These are phyloP conservation scores for Procavia capensis DNA, from an alignment of 2,113 vertebrate genomes.

Conservation along the genomic window DNA sequence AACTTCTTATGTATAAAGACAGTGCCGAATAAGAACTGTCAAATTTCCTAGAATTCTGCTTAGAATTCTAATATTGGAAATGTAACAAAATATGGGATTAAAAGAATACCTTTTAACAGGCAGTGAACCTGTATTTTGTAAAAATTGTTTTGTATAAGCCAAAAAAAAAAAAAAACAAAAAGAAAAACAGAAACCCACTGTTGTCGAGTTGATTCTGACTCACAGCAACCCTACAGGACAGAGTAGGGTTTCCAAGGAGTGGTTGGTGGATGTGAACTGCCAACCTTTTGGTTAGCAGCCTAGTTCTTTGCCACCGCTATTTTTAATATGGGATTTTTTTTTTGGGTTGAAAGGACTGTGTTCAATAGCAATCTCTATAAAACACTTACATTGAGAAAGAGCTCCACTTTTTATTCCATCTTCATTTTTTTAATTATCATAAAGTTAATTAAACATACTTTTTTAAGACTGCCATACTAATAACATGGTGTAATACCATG, in stretches of 20 bases:
- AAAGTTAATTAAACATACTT: neutral
- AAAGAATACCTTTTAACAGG: neutral
- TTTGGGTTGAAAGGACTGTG: neutral
- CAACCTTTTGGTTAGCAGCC: too few species aligned
- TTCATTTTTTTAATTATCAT: neutral
- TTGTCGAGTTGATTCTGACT: too few species aligned
- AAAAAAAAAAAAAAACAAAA: too few species aligned
- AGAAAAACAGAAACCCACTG: too few species aligned
- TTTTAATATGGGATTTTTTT: neutral
- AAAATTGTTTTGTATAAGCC: conserved; percentile 5
- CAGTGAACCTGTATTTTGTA: neutral
- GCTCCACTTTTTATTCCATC: neutral
- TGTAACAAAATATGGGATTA: neutral
- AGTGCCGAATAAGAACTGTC: neutral
- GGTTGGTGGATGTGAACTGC: too few species aligned
- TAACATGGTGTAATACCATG: neutral
- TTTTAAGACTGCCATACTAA: neutral
- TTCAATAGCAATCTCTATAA: neutral
- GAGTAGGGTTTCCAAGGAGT: too few species aligned
- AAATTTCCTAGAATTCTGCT: neutral
- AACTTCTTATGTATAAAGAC: neutral
- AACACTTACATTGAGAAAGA: neutral
- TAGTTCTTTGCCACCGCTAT: too few species aligned
- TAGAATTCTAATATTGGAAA: neutral
- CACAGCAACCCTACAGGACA: too few species aligned